Percentiles rank a stretch among this genome's conserved stretches.
Evolutionary conservation across 2,888 invertebrate genomes (phyloP).

Genomic region (Gandaritis pyraliata): DNA sequence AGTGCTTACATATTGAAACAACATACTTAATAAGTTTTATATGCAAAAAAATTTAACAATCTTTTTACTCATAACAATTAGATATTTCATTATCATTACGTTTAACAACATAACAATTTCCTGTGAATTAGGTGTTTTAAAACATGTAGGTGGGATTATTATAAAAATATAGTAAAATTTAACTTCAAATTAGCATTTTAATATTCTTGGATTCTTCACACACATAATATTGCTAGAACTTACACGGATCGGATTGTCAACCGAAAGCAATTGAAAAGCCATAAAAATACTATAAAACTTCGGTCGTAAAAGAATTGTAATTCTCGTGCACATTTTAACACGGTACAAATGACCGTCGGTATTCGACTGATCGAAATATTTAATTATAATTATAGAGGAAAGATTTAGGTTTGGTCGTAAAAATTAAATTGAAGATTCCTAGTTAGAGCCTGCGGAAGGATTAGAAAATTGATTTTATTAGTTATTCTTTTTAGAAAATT

Average conservation of each 20-base stretch:
- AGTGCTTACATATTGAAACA: no score
- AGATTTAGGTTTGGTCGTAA: constrained; percentile 46
- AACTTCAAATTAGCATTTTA: constrained; percentile 72
- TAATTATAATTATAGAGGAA: constrained; percentile 54
- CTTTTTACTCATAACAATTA: constrained; percentile 4
- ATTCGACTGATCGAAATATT: constrained; percentile 47
- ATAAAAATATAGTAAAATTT: constrained; percentile 37
- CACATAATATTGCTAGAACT: constrained; percentile 77
- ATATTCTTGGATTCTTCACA: constrained; percentile 65
- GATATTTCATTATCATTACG: not conserved
- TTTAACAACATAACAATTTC: constrained; percentile 6
- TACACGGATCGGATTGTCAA: constrained; percentile 76
- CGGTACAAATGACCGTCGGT: constrained; percentile 47
- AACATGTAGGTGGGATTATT: constrained; percentile 33
- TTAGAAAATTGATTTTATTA: constrained; percentile 34
- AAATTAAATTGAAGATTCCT: constrained; percentile 39
- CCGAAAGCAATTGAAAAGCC: constrained; percentile 73
- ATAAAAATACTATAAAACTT: constrained; percentile 79
- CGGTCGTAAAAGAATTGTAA: constrained; percentile 79
- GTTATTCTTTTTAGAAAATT: constrained; percentile 16
- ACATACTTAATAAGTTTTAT: not conserved
- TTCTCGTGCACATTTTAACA: constrained; percentile 61
- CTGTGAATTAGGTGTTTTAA: constrained; percentile 9
- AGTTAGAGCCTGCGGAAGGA: constrained; percentile 24
- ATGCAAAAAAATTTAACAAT: not conserved